phyloP scores from a whole-genome alignment of 2,797 vertebrate species.

The Otolemur crassicaudatus region DNA sequence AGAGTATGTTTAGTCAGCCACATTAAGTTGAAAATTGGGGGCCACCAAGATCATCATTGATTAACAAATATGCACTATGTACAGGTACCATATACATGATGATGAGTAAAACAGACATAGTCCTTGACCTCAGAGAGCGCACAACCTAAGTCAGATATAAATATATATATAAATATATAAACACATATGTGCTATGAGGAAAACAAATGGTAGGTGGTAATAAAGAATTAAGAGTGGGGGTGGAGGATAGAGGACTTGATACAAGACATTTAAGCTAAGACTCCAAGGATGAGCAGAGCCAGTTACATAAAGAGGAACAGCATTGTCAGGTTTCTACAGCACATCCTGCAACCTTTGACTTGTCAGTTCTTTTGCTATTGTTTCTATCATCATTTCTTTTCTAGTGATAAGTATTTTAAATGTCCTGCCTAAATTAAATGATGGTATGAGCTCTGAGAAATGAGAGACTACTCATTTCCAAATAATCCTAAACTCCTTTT shows the following conservation, averaged over 20 bases:
- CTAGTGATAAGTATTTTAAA: neutral
- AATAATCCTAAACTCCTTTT: constrained; percentile 59
- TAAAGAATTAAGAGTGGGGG: neutral
- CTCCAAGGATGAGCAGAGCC: neutral
- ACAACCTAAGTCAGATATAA: neutral
- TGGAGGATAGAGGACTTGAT: neutral
- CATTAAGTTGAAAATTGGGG: neutral
- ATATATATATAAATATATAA: neutral
- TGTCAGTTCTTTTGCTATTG: neutral
- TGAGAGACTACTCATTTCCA: constrained; percentile 16
- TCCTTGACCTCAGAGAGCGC: neutral
- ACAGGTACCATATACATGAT: neutral
- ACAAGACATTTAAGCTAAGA: neutral
- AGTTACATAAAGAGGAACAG: neutral
- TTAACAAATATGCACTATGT: neutral
- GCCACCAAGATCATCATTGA: neutral
- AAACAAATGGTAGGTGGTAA: neutral
- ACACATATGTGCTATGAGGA: neutral
- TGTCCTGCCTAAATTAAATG: constrained; percentile 48
- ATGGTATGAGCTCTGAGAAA: neutral
- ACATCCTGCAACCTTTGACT: neutral
- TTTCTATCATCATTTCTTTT: constrained; percentile 21
- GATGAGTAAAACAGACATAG: neutral
- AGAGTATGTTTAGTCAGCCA: neutral
- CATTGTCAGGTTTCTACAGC: neutral